Evolutionary conservation across 1,140 invertebrate species (phyloP).

Genomic region (Achatina immaculata): DNA sequence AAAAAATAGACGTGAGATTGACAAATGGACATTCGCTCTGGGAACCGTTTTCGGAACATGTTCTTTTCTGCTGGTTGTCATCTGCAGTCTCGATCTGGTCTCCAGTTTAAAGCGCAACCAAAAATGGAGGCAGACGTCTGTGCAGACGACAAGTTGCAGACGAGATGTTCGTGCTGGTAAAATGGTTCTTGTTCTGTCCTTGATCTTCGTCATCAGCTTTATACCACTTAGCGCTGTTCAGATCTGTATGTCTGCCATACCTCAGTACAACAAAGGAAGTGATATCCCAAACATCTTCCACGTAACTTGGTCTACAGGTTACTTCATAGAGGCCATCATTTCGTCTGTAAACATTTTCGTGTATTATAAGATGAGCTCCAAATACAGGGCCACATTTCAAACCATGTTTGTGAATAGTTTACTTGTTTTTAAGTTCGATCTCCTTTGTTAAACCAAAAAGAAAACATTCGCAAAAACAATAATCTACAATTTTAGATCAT

Average conservation of each 20-base stretch:
- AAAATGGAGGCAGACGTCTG: not conserved
- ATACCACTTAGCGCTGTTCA: not conserved
- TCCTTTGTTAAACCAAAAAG: not conserved
- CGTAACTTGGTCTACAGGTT: not conserved
- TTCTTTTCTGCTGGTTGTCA: not conserved
- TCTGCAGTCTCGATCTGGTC: not conserved
- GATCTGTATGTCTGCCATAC: not conserved
- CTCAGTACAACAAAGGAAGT: not conserved
- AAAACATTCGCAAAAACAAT: not conserved
- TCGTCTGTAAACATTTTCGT: not conserved
- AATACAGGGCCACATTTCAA: not conserved
- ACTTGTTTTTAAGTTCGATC: not conserved
- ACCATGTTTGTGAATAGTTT: not conserved
- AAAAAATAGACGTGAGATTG: not conserved
- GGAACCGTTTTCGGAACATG: not conserved
- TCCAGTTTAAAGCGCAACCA: not conserved
- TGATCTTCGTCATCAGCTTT: not conserved
- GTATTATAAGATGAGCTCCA: not conserved
- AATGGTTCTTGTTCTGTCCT: not conserved
- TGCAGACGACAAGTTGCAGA: not conserved
- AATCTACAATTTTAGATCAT: not conserved
- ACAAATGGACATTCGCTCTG: not conserved
- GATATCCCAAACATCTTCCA: not conserved
- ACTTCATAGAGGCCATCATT: not conserved
- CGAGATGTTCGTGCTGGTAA: not conserved